Evolutionary conservation across 2,888 invertebrate species (phyloP), one percentile per base, ranked within the genome.

Genomic region (Drosophila fungiperda): DNA sequence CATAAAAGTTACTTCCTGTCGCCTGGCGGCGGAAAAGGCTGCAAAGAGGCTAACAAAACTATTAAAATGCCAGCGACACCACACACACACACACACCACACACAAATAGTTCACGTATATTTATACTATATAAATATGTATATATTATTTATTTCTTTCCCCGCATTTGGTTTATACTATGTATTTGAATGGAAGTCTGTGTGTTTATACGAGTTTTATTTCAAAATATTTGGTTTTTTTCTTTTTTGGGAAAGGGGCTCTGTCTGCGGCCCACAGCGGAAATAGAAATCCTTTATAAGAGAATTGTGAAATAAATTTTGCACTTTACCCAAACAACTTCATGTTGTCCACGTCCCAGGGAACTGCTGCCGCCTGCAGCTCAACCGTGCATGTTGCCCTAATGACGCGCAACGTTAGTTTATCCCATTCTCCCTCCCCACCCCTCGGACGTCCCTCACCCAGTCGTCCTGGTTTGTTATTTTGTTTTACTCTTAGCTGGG

Each of bases 11-110:
- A 73, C 86, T 83, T 90, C 83, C 86, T 71, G 80, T 74, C 73
- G 85, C 73, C 80, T 58, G 82, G 57, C 57, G 55, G 53, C 63
- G 65, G 23, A 49, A 54, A 64, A 48, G 72, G 35, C 79, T 48
- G 58, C 45, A 83, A 87, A 81, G 70, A 45, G 75, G 77, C 86
- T 80, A 83, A 89, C 84, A 82, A 90, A 89, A 90, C 90, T 87
- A 89, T 90, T 87, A 89, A 90, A 87, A 80, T 78, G 80, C 85
- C 89, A 78, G 78, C 82, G 82, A 90, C 84, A 89, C 70, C 66
- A 57, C 23, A 57, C 68, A 35, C 49, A 29, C 29, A 29, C 29
- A 29, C 29, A 29, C 29, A 26, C 26, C 55, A 57, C 57, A 57
- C 32, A 57, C 42, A 64, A 38, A 33, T 20, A 29, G 15, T 17